Percentiles rank a stretch among this genome's conserved stretches.
Evolutionary conservation across 2,797 vertebrate genomes (phyloP).

Genomic region (Acipenser ruthenus): DNA sequence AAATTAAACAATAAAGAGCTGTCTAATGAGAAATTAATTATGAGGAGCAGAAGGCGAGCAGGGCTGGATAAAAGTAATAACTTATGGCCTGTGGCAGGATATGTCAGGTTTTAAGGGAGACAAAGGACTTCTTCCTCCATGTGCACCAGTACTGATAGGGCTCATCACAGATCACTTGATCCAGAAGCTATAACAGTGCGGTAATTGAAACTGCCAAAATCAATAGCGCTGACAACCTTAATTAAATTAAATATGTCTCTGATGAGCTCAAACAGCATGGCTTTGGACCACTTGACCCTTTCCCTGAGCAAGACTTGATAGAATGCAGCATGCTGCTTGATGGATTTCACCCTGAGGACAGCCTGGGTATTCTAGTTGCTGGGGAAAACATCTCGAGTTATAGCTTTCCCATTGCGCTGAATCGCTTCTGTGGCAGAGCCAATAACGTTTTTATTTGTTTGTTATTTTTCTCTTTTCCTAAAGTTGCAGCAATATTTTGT

Average conservation of each 20-base stretch:
- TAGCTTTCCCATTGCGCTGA: conserved; percentile 20
- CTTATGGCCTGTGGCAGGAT: conserved; percentile 74
- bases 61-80: conserved; percentile 73
- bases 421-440: neutral
- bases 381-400: conserved; percentile 37
- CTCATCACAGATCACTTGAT: conserved; percentile 97
- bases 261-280: conserved; percentile 61
- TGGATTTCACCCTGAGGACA: conserved; percentile 65
- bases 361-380: conserved; percentile 34
- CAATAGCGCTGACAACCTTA: conserved; percentile 95
- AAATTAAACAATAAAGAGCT: conserved; percentile 99
- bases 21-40: conserved; percentile 99
- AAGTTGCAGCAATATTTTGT: neutral
- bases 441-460: neutral
- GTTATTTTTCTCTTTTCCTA: neutral
- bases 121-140: conserved; percentile 81
- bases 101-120: conserved; percentile 79
- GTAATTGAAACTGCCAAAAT: conserved; percentile 98
- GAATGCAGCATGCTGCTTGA: conserved; percentile 49
- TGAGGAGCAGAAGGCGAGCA: conserved; percentile 80
- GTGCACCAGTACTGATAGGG: conserved; percentile 91
- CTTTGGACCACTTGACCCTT: conserved; percentile 64
- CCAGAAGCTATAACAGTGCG: conserved; percentile 81
- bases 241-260: conserved; percentile 98
- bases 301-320: conserved; percentile 44